Evolutionary conservation across 2,888 invertebrate genomes (phyloP).

Genomic region (Brachyptera putata): DNA sequence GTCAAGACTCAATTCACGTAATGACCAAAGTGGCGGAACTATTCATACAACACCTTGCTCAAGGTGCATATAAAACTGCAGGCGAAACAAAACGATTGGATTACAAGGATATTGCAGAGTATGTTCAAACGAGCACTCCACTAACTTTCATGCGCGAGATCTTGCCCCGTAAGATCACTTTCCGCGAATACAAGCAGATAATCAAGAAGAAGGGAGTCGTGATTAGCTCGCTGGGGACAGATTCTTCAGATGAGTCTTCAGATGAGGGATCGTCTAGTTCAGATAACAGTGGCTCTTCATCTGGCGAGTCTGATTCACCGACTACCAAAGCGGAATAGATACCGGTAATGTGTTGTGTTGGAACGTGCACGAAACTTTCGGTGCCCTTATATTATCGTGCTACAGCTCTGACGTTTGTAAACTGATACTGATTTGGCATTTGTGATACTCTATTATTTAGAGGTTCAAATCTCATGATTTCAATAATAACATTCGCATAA

Average conservation of each 20-base stretch:
- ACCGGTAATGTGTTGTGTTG: too few relatives aligned
- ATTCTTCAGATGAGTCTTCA: not conserved
- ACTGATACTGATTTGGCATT: too few relatives aligned
- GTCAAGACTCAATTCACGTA: not conserved
- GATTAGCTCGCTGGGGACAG: not conserved
- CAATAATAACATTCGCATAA: too few relatives aligned
- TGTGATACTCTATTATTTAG: too few relatives aligned
- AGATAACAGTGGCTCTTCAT: not conserved
- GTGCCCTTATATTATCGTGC: too few relatives aligned
- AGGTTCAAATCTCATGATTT: too few relatives aligned
- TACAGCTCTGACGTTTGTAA: too few relatives aligned
- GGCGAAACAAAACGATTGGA: not conserved
- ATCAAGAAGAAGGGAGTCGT: not conserved
- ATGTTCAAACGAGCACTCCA: not conserved
- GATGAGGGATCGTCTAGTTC: not conserved
- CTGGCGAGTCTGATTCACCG: not conserved
- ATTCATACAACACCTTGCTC: not conserved
- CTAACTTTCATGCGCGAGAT: not conserved
- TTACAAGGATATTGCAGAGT: not conserved
- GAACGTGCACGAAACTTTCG: too few relatives aligned
- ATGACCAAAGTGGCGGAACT: not conserved
- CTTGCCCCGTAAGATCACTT: not conserved
- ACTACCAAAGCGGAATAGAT: too few relatives aligned
- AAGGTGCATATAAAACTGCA: not conserved
- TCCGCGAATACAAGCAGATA: not conserved